Evolutionary conservation across 2,888 invertebrate genomes (phyloP).

Genomic region (Yponomeuta plumbellus): DNA sequence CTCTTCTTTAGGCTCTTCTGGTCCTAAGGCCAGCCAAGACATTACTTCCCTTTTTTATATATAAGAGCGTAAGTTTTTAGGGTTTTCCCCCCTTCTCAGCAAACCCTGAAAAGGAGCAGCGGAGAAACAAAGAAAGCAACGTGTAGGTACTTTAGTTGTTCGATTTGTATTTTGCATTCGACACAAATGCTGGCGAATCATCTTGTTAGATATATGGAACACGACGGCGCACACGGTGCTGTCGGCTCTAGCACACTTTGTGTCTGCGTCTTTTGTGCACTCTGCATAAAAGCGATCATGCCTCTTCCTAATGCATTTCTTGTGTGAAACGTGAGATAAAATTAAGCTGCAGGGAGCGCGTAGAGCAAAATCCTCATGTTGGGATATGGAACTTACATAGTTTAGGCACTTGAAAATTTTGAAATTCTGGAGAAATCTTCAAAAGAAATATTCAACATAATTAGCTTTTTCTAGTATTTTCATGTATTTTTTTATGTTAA

Average conservation of each 20-base stretch:
- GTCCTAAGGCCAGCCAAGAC: no score
- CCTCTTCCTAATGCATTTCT: not conserved
- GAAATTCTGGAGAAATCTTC: no score
- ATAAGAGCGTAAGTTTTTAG: no score
- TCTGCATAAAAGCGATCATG: not conserved
- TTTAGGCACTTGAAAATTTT: no score
- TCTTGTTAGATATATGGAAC: constrained; percentile 71
- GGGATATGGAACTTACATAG: not conserved
- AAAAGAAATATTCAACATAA: no score
- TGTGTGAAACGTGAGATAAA: not conserved
- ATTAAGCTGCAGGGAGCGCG: not conserved
- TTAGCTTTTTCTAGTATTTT: no score
- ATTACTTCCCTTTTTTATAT: no score
- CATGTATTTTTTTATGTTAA: no score
- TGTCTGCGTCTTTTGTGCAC: constrained; percentile 62
- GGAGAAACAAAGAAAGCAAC: not conserved
- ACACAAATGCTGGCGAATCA: constrained; percentile 62
- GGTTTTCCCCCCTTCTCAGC: no score
- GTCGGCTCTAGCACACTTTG: constrained; percentile 69
- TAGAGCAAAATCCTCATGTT: not conserved
- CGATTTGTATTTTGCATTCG: constrained; percentile 27
- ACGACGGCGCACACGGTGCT: constrained; percentile 30
- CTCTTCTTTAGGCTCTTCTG: no score
- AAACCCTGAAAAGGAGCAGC: no score
- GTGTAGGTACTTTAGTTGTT: not conserved